These are phyloP conservation scores for Thamnophis elegans DNA, from an alignment of 2,797 vertebrate species.

Conservation along the genomic window DNA sequence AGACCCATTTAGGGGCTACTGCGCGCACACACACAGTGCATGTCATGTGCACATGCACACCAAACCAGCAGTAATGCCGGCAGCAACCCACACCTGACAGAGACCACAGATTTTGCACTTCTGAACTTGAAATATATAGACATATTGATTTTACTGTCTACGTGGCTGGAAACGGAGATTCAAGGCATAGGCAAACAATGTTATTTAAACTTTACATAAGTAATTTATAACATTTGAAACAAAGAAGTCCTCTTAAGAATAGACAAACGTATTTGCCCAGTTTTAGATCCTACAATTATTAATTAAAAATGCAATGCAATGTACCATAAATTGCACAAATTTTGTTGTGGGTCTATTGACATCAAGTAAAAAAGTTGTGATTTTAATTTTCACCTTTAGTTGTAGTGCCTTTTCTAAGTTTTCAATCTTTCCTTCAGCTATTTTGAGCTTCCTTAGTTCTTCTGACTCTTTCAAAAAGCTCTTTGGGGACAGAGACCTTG, in stretches of 20 bases:
- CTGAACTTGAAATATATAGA: not conserved
- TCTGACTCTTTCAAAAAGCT: slow-evolving; percentile 72
- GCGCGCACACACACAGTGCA: too few relatives aligned
- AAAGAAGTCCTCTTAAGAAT: not conserved
- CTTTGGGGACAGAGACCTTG: slow-evolving; percentile 92
- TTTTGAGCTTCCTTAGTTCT: slow-evolving; percentile 72
- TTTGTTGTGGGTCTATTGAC: slow-evolving; percentile 53
- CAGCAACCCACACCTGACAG: too few relatives aligned
- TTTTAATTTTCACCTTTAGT: slow-evolving; percentile 82
- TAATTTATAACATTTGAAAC: not conserved
- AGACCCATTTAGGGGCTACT: too few relatives aligned
- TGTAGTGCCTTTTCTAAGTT: slow-evolving; percentile 84
- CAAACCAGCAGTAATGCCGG: too few relatives aligned
- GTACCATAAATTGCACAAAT: slow-evolving; percentile 56
- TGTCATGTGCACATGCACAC: too few relatives aligned
- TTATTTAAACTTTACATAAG: not conserved
- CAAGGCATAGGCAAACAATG: not conserved
- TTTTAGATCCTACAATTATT: not conserved
- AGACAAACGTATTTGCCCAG: not conserved
- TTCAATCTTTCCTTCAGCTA: slow-evolving; percentile 79
- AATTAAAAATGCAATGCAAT: slow-evolving; percentile 4
- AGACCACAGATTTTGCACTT: not conserved
- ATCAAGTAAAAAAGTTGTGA: slow-evolving; percentile 42
- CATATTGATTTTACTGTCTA: not conserved
- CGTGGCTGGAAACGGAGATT: not conserved